Conservation (phyloP, 2,113 vertebrate genomes). For the Dascyllus trimaculatus region DNA sequence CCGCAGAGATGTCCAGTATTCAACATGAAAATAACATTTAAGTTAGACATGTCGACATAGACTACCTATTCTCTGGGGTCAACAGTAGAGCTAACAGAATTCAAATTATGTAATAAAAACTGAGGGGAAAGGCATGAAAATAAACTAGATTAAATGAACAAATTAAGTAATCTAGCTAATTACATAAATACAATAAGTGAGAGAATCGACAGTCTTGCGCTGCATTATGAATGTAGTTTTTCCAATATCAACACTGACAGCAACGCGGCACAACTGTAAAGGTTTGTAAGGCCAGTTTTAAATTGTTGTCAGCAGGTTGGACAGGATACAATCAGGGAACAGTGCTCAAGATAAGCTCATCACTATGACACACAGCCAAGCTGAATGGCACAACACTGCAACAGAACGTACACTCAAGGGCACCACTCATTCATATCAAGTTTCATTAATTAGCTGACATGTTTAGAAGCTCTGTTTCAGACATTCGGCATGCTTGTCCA, state of each 20-base stretch:
- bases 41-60: conserved; percentile 17
- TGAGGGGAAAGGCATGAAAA: conserved; percentile 11
- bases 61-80: neutral
- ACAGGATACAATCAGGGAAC: conserved; percentile 2
- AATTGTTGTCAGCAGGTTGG: conserved; percentile 22
- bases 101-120: neutral
- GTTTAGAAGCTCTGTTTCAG: conserved; percentile 51
- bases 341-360: conserved; percentile 4
- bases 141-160: conserved; percentile 21
- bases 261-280: neutral
- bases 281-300: conserved; percentile 16
- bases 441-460: neutral
- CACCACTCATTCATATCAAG: conserved; percentile 22
- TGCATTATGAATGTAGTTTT: conserved; percentile 12
- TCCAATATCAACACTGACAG: neutral
- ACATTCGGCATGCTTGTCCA: conserved; percentile 46
- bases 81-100: neutral
- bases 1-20: conserved; percentile 10
- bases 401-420: neutral
- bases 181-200: conserved; percentile 29
- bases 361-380: conserved; percentile 35
- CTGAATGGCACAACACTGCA: conserved; percentile 29
- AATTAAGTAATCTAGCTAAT: conserved; percentile 20
- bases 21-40: conserved; percentile 23
- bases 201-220: conserved; percentile 6